Conservation (phyloP, 2,888 invertebrate species). For the Spodoptera littoralis region DNA sequence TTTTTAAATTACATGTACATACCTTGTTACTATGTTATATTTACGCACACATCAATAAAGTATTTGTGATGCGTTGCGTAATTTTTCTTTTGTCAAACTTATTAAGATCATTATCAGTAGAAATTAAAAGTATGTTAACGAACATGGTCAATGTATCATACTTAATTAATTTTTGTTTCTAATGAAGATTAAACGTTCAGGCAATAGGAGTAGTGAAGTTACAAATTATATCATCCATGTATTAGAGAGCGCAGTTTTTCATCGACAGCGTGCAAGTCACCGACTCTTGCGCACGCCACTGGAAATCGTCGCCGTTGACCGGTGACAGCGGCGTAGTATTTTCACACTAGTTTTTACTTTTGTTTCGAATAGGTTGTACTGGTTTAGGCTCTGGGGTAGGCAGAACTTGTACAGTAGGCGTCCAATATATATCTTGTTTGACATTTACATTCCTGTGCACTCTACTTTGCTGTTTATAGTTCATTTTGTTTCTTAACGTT, state of each 20-base stretch:
- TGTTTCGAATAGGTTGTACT: slow-evolving; percentile 29
- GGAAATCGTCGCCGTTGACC: slow-evolving; percentile 59
- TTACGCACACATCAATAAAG: slow-evolving; percentile 9
- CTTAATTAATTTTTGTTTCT: background rate
- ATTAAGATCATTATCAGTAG: slow-evolving; percentile 21
- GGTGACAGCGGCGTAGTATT: slow-evolving; percentile 48
- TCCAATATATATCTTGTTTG: too few relatives aligned
- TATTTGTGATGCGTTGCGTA: slow-evolving; percentile 1
- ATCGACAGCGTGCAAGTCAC: slow-evolving; percentile 61
- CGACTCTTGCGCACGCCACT: slow-evolving; percentile 73
- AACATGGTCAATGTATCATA: slow-evolving; percentile 2
- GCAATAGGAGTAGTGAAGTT: slow-evolving; percentile 39
- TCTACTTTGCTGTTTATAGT: too few relatives aligned
- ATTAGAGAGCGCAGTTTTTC: slow-evolving; percentile 66
- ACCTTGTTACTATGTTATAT: too few relatives aligned
- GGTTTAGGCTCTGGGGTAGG: slow-evolving; percentile 4
- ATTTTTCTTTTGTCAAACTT: slow-evolving; percentile 23
- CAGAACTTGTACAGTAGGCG: background rate
- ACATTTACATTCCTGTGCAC: too few relatives aligned
- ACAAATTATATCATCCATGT: slow-evolving; percentile 60
- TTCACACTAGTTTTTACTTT: slow-evolving; percentile 53
- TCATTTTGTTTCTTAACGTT: too few relatives aligned
- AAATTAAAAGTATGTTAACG: slow-evolving; percentile 10
- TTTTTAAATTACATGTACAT: too few relatives aligned
- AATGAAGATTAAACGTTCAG: slow-evolving; percentile 7